These are phyloP conservation scores for Chionoecetes opilio DNA, from an alignment of 1,140 invertebrate species.

Conservation along the genomic window DNA sequence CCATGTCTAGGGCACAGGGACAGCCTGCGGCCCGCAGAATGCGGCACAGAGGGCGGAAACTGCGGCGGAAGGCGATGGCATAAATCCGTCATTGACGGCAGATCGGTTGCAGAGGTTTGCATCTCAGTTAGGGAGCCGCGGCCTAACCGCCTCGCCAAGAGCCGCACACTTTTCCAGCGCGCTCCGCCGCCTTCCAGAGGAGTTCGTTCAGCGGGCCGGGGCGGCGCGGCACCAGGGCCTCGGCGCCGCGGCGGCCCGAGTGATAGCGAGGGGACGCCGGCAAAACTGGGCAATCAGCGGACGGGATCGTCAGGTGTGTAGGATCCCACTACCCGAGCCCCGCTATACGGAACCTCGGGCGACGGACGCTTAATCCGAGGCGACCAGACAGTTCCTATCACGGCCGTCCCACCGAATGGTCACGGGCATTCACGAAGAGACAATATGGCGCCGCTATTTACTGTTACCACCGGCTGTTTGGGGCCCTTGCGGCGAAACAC, in stretches of 20 bases:
- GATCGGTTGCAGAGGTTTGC: slow-evolving; percentile 71
- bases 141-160: slow-evolving; percentile 67
- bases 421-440: slow-evolving; percentile 37
- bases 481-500: slow-evolving; percentile 67
- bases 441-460: neutral
- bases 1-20: neutral
- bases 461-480: slow-evolving; percentile 7
- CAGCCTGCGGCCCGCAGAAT: neutral
- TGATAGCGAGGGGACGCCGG: slow-evolving; percentile 74
- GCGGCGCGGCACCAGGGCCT: neutral
- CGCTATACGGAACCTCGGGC: slow-evolving; percentile 37
- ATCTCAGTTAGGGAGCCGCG: slow-evolving; percentile 76
- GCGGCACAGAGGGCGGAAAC: neutral
- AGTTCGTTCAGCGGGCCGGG: neutral
- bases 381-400: slow-evolving; percentile 58
- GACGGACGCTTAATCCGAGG: slow-evolving; percentile 45
- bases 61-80: neutral
- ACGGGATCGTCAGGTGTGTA: slow-evolving; percentile 75
- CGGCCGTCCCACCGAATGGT: neutral
- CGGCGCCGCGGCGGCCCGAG: slow-evolving; percentile 29
- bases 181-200: slow-evolving; percentile 22
- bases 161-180: neutral
- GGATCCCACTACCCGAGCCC: slow-evolving; percentile 72
- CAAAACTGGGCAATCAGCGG: slow-evolving; percentile 78
- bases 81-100: slow-evolving; percentile 35